Evolutionary conservation across 2,113 vertebrate species (phyloP).

Genomic region (Loxodonta africana): DNA sequence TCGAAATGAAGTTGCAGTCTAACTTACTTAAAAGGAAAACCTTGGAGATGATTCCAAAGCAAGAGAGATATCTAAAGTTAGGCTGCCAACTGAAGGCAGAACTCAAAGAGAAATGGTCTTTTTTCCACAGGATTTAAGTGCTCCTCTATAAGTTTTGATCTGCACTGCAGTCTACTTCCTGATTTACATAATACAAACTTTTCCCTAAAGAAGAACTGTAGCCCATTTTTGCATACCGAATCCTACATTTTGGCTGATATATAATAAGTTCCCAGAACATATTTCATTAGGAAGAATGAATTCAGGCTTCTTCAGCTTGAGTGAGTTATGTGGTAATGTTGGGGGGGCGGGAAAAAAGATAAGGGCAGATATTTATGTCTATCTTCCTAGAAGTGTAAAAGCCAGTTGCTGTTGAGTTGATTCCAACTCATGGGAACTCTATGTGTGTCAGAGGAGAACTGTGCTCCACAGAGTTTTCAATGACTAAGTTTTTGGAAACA

Average conservation of each 20-base stretch:
- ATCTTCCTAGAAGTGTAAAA: neutral
- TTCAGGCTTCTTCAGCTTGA: neutral
- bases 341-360: neutral
- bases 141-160: neutral
- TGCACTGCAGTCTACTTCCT: neutral
- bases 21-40: conserved; percentile 33
- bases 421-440: neutral
- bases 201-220: neutral
- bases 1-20: neutral
- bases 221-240: neutral
- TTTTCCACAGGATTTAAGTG: neutral
- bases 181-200: neutral
- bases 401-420: neutral
- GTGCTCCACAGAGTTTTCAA: neutral
- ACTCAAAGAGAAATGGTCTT: neutral
- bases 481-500: neutral
- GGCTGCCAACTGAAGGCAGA: neutral
- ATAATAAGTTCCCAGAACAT: neutral
- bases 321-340: neutral
- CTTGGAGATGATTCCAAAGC: neutral
- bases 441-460: neutral
- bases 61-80: neutral
- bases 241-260: neutral
- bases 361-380: neutral
- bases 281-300: neutral